Evolutionary conservation across 2,113 vertebrate genomes (phyloP).

Genomic region (Trichechus manatus): DNA sequence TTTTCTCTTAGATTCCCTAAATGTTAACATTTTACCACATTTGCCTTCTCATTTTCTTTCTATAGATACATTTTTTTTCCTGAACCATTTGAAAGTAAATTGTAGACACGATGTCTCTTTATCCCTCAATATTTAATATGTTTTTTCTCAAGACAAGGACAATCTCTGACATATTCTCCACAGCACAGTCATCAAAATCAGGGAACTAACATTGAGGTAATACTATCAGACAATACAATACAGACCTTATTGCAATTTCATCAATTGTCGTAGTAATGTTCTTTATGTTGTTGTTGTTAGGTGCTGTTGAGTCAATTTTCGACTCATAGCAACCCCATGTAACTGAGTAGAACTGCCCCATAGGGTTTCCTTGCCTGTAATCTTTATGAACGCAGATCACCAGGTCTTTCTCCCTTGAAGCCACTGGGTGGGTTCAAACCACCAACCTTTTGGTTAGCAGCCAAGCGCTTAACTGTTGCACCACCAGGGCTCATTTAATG

Average conservation of each 20-base stretch:
- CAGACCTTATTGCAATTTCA: neutral
- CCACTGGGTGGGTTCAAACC: too few species aligned
- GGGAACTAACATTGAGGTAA: neutral
- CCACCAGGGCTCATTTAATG: neutral
- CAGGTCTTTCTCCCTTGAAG: too few species aligned
- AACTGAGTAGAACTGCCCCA: too few species aligned
- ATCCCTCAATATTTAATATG: neutral
- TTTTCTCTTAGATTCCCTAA: neutral
- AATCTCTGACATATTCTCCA: neutral
- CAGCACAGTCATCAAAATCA: neutral
- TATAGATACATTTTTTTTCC: neutral
- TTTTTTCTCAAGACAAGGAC: slow-evolving; percentile 24
- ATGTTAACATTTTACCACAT: neutral
- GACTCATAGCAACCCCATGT: too few species aligned
- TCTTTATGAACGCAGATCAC: too few species aligned
- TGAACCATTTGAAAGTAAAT: slow-evolving; percentile 14
- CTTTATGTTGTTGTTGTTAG: too few species aligned
- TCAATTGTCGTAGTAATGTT: neutral
- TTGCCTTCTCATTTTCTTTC: slow-evolving; percentile 5
- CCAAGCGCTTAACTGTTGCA: neutral
- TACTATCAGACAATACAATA: neutral
- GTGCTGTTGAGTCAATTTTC: too few species aligned
- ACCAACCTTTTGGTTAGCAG: too few species aligned
- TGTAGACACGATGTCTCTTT: neutral
- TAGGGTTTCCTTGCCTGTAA: too few species aligned